Base-by-base conservation (phyloP, 2,113 vertebrate genomes). In the Apistogramma diplotaenia region DNA sequence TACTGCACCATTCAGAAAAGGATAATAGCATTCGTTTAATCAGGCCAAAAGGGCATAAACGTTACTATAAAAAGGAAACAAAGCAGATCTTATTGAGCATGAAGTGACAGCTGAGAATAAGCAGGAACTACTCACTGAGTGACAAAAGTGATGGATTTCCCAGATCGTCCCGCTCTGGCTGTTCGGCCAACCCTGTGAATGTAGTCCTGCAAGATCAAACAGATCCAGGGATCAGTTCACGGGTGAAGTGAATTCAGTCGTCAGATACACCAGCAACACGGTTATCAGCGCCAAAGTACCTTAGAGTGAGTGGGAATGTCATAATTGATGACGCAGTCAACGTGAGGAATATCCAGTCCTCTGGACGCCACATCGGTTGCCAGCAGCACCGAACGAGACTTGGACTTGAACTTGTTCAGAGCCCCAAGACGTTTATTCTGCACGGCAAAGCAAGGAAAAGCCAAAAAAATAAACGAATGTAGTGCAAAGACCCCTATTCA, bases 291-390 rank as follows among this genome's bases (percentile, higher is more conserved):
- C 5, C 2, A 0, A 0, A 0, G 56, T 86, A 99, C 98, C 97
- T 99, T 99, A 8, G 98, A 99, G 88, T 99, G 98, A 0, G 98
- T 99, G 59, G 98, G 98, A 93, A 99, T 99, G 95, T 99, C 98
- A 35, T 99, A 99, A 94, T 99, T 99, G 81, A 99, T 97, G 81
- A 99, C 98, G 1, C 99, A 98, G 92, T 99, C 98, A 1, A 99
- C 97, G 0, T 99, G 98, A 23, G 98, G 98, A 51, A 99, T 99
- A 89, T 99, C 98, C 81, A 99, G 89, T 2, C 98, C 98, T 84
- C 98, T 95, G 87, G 98, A 99, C 3, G 98, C 98, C 85, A 99
- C 98, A 27, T 99, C 98, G 3, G 98, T 99, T 2, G 98, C 98
- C 83, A 99, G 93, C 75, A 99, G 95, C 85, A 99, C 96, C 0